These are phyloP conservation scores for Schizothorax lantsangensis DNA, from an alignment of 2,797 vertebrate species.

Conservation along the genomic window DNA sequence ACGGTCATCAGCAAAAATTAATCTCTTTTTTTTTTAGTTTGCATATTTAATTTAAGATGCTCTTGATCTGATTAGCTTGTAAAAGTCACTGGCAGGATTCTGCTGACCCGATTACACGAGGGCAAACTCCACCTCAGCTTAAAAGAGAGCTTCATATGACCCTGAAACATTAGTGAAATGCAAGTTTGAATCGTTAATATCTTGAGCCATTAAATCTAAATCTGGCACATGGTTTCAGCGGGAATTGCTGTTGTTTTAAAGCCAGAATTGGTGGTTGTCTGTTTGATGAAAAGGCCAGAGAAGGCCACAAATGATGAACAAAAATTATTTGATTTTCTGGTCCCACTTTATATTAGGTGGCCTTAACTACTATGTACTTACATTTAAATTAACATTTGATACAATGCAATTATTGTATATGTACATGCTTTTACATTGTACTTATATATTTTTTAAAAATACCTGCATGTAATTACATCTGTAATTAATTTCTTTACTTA, in stretches of 20 bases:
- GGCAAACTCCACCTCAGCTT: slow-evolving; percentile 72
- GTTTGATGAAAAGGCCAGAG: slow-evolving; percentile 68
- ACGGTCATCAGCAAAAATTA: slow-evolving; percentile 60
- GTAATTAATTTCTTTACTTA: neutral
- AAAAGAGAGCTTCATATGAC: slow-evolving; percentile 56
- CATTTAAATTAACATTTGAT: neutral
- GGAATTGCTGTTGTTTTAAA: slow-evolving; percentile 59
- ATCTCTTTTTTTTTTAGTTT: slow-evolving; percentile 72
- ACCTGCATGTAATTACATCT: neutral
- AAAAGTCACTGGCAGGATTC: slow-evolving; percentile 73
- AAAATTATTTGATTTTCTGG: neutral
- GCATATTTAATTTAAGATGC: slow-evolving; percentile 79
- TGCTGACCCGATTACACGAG: slow-evolving; percentile 77
- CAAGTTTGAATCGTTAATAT: slow-evolving; percentile 63
- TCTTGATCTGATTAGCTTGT: slow-evolving; percentile 77
- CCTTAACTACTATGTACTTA: neutral
- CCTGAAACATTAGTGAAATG: slow-evolving; percentile 74
- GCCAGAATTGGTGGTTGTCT: slow-evolving; percentile 72
- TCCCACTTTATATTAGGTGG: neutral
- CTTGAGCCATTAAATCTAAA: slow-evolving; percentile 53
- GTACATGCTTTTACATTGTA: neutral
- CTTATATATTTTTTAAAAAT: neutral
- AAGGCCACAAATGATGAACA: neutral
- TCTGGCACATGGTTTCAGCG: slow-evolving; percentile 68
- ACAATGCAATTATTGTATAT: neutral